A percentile compares a stretch with the other conserved stretches of the same genome.
These are phyloP conservation scores for Aldabrachelys gigantea DNA, from an alignment of 2,113 vertebrate genomes.

Conservation along the genomic window DNA sequence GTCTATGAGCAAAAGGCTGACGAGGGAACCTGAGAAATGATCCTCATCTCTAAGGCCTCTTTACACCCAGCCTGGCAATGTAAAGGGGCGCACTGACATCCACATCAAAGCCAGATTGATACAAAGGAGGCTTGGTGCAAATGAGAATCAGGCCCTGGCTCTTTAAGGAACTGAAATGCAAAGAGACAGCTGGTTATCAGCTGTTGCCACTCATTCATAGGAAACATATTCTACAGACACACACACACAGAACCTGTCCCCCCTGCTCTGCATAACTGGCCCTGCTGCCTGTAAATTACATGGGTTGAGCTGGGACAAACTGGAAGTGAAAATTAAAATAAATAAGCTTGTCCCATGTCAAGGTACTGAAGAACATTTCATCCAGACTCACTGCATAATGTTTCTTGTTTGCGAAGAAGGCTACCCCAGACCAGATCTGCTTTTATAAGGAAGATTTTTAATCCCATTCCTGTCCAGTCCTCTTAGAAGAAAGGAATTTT, in stretches of 20 bases:
- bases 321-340: neutral
- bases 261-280: neutral
- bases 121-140: neutral
- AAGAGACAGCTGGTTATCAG: slow-evolving; percentile 67
- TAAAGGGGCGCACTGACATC: neutral
- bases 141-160: neutral
- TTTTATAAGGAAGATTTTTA: neutral
- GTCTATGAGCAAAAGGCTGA: rapidly evolving
- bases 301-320: neutral
- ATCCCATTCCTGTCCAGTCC: neutral
- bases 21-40: rapidly evolving
- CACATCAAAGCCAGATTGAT: neutral
- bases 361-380: neutral
- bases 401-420: neutral
- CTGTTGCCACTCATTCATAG: slow-evolving; percentile 55
- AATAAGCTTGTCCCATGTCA: neutral
- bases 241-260: neutral
- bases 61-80: neutral
- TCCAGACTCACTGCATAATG: neutral
- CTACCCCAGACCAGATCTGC: neutral
- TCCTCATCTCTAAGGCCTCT: neutral
- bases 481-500: neutral
- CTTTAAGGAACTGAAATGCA: slow-evolving; percentile 8
- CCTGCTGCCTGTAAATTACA: neutral
- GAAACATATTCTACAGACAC: neutral